These are phyloP conservation scores for Acrobasis repandana DNA, from an alignment of 2,888 invertebrate species.

Conservation along the genomic window DNA sequence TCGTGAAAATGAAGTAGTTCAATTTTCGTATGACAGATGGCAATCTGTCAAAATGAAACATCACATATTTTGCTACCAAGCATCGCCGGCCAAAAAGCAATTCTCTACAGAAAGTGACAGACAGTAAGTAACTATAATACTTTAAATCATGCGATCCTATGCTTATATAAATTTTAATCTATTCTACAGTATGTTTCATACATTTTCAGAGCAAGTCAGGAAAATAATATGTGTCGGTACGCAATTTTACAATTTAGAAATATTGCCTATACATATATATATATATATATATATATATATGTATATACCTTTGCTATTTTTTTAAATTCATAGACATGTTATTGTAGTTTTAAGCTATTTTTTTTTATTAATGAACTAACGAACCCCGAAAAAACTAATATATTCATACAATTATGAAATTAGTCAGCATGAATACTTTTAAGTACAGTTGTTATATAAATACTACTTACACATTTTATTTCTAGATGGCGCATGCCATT, in stretches of 20 bases:
- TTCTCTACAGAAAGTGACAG: conserved; percentile 90
- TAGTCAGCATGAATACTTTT: too few relatives aligned
- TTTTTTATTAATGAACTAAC: too few relatives aligned
- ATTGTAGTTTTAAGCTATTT: not conserved
- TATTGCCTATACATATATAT: too few relatives aligned
- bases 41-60: conserved; percentile 93
- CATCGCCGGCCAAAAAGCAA: conserved; percentile 91
- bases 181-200: conserved; percentile 39
- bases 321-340: not conserved
- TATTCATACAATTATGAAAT: too few relatives aligned
- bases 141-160: conserved; percentile 1
- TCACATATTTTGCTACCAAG: conserved; percentile 94
- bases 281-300: too few relatives aligned
- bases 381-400: too few relatives aligned
- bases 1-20: conserved; percentile 91
- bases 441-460: too few relatives aligned
- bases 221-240: conserved; percentile 77
- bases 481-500: too few relatives aligned
- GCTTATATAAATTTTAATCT: not conserved
- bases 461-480: too few relatives aligned
- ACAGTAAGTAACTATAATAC: conserved; percentile 59
- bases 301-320: too few relatives aligned
- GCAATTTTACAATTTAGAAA: conserved; percentile 41
- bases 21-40: conserved; percentile 93
- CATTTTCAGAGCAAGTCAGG: conserved; percentile 80